Evolutionary conservation across 2,113 vertebrate genomes (phyloP).

Genomic region (Caretta caretta): DNA sequence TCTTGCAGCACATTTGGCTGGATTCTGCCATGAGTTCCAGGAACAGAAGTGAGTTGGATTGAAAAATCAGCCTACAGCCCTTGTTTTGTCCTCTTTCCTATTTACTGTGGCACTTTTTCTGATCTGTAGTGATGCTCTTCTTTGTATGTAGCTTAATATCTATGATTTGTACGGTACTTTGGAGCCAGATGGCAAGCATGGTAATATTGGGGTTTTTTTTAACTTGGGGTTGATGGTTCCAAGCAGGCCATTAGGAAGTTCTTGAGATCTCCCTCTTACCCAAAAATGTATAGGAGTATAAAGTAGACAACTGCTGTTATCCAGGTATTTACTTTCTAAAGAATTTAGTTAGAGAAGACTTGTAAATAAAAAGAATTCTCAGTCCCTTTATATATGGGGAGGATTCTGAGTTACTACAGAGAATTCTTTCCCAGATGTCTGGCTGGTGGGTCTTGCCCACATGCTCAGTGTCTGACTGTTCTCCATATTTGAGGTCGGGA

Average conservation of each 20-base stretch:
- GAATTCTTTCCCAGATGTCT: neutral
- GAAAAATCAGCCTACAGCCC: constrained; percentile 19
- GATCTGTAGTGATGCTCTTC: neutral
- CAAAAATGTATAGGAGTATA: neutral
- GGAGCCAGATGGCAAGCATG: neutral
- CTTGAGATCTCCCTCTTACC: neutral
- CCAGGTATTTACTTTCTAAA: neutral
- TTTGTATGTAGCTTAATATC: neutral
- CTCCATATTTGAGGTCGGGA: too few species aligned
- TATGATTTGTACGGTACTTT: neutral
- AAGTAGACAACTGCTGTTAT: neutral
- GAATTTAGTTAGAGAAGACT: neutral
- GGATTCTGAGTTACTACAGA: neutral
- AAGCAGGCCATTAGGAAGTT: neutral
- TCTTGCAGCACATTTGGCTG: constrained; percentile 34
- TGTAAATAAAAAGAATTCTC: neutral
- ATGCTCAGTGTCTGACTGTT: too few species aligned
- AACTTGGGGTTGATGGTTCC: neutral
- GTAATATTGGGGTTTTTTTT: neutral
- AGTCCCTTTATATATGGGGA: too few species aligned
- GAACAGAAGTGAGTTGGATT: constrained; percentile 2
- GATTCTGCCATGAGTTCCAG: neutral
- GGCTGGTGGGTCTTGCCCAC: too few species aligned
- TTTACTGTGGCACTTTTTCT: neutral
- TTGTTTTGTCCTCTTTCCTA: neutral